Base-by-base conservation (phyloP, 2,888 invertebrate genomes). In the Drosophila meridionalis region DNA sequence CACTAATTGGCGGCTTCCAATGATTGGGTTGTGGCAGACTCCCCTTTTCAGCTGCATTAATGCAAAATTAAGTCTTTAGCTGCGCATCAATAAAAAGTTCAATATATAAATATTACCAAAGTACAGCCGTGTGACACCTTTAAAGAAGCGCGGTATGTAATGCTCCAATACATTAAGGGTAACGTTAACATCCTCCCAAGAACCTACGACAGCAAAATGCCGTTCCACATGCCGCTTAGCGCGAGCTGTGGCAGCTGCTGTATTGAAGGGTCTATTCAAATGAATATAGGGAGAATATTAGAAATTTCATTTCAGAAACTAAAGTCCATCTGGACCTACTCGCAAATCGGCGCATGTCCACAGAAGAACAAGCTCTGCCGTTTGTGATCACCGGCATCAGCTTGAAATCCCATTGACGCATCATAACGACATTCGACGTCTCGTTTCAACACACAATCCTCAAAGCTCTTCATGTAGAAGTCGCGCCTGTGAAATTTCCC, bases 201-300 rank as follows among this genome's bases (percentile, higher is more conserved):
- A 96, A 2, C 97, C 97, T 1, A 97, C 97, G 0, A 97, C 97
- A 0, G 97, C 96, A 90, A 96, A 97, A 88, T 97, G 96, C 82
- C 95, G 94, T 89, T 97, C 97, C 2, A 97, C 97, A 53, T 97
- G 96, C 59, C 95, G 94, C 93, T 97, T 97, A 0, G 97, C 97
- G 69, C 95, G 94, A 92, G 97, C 96, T 79, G 97, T 91, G 1
- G 97, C 97, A 59, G 96, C 96, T 26, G 95, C 93, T 4, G 96
- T 96, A 92, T 97, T 97, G 92, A 97, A 97, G 14, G 97, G 97
- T 73, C 97, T 96, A 94, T n/a, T 4, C 42, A 11, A 4, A 26
- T 45, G 8, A 14, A 30, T 9, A 40, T 9, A 3, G 14, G n/a
- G 40, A 40, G 40, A 30, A 3, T 2, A 32, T 42, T 43, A 42